Conservation (phyloP, 2,797 vertebrate genomes). For the Crocodylus rhombifer region DNA sequence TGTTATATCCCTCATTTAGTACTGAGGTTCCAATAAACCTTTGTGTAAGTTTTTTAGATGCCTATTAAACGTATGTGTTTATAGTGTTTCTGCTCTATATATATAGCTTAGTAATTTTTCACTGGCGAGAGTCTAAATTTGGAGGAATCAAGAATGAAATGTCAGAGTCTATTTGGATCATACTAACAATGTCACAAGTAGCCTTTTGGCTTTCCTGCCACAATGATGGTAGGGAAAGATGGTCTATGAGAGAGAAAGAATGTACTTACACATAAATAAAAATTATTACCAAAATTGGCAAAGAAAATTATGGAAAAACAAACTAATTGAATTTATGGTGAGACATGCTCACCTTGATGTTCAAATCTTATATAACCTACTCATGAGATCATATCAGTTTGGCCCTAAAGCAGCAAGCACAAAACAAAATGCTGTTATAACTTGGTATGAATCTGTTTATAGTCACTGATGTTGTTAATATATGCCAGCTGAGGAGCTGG, state of each 20-base stretch:
- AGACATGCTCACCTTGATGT: neutral
- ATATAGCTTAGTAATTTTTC: neutral
- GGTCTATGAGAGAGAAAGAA: neutral
- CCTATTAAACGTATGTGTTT: neutral
- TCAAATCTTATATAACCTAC: neutral
- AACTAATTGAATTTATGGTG: neutral
- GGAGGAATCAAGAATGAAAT: neutral
- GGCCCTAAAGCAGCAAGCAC: neutral
- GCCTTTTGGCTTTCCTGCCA: neutral
- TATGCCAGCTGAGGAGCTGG: neutral
- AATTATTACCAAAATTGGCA: neutral
- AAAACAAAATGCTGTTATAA: accelerated
- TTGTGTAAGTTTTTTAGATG: neutral
- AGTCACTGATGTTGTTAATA: neutral
- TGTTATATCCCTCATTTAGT: neutral
- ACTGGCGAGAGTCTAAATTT: neutral
- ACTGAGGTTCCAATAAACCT: neutral
- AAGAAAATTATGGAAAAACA: neutral
- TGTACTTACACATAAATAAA: neutral
- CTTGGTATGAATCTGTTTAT: neutral
- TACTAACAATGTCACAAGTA: neutral
- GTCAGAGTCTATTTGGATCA: neutral
- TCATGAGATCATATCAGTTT: neutral
- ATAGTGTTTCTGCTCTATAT: neutral
- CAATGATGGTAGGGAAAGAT: neutral